Evolutionary conservation across 2,113 vertebrate species (phyloP).

Genomic region (Lepidothrix coronata): DNA sequence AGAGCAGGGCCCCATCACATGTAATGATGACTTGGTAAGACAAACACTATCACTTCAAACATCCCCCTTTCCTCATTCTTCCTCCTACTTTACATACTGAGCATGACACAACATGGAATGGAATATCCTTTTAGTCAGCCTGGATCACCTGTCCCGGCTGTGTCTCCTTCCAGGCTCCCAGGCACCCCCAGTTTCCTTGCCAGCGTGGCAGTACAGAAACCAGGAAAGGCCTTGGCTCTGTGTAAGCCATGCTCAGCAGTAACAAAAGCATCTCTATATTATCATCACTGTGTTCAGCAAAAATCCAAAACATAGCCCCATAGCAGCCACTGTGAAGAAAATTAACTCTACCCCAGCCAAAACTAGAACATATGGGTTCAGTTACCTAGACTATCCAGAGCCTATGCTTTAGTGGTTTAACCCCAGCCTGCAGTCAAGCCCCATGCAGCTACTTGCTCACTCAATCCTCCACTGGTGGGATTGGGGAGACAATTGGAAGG

Average conservation of each 20-base stretch:
- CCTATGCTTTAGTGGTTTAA: too few relatives aligned
- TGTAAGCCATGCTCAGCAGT: not conserved
- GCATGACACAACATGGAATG: not conserved
- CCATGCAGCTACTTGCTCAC: too few relatives aligned
- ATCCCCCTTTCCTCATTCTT: not conserved
- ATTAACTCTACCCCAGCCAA: not conserved
- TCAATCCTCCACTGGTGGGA: too few relatives aligned
- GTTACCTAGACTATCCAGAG: too few relatives aligned
- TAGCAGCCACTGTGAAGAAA: not conserved
- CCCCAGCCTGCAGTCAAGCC: too few relatives aligned
- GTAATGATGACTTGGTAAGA: not conserved
- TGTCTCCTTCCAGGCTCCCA: not conserved
- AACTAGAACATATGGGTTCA: not conserved
- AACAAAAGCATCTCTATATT: not conserved
- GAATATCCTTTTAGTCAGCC: not conserved
- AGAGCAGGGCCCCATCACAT: not conserved
- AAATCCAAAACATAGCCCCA: not conserved
- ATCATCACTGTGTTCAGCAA: not conserved
- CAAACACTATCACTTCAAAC: not conserved
- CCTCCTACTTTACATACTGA: not conserved
- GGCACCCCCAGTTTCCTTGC: accelerated
- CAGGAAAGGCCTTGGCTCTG: not conserved
- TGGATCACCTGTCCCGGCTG: not conserved
- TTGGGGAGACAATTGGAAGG: too few relatives aligned
- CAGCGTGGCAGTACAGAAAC: not conserved